phyloP scores from a whole-genome alignment of 2,113 vertebrate genomes.

The Sakesphorus luctuosus region DNA sequence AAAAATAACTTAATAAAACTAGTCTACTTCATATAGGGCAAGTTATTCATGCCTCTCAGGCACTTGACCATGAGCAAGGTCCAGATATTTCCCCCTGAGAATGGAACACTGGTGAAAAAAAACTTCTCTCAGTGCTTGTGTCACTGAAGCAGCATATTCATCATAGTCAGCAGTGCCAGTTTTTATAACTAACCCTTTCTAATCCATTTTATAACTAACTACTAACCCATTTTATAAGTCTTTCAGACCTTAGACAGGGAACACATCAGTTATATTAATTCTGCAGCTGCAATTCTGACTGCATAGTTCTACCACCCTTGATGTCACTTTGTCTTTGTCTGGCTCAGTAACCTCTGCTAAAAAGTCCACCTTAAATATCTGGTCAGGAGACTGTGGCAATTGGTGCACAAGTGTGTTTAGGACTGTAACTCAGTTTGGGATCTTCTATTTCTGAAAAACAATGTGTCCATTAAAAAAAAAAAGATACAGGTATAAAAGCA shows the following conservation, averaged over 20 bases:
- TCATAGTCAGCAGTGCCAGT: not conserved
- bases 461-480: not conserved
- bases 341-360: not conserved
- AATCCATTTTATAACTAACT: not conserved
- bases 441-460: not conserved
- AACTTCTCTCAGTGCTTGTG: not conserved
- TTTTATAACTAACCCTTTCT: not conserved
- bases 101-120: not conserved
- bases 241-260: not conserved
- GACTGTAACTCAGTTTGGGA: not conserved
- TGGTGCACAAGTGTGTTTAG: not conserved
- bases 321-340: not conserved
- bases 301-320: not conserved
- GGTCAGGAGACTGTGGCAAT: not conserved
- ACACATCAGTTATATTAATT: not conserved
- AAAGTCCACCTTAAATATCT: not conserved
- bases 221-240: not conserved
- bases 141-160: not conserved
- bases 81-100: not conserved
- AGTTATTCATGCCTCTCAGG: not conserved
- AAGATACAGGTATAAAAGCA: not conserved
- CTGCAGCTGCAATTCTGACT: not conserved
- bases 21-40: not conserved
- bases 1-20: not conserved
- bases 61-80: not conserved